Conservation (phyloP, 2,797 vertebrate species). For the Harpagifer antarcticus region DNA sequence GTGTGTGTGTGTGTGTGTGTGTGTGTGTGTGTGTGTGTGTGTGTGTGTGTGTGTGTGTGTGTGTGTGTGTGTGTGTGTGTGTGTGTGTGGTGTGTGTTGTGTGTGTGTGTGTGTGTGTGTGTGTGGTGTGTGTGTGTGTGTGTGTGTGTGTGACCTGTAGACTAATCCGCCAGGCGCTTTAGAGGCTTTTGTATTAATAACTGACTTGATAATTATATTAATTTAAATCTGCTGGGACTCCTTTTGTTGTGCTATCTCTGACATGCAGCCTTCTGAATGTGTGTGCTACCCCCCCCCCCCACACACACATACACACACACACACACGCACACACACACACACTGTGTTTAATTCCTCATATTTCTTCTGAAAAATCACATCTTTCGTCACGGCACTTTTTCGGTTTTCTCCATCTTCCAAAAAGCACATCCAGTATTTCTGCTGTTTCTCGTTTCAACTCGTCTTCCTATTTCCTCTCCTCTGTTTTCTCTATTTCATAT, state of each 20-base stretch:
- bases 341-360: conserved; percentile 27
- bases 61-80: conserved; percentile 30
- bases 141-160: conserved; percentile 60
- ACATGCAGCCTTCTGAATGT: conserved; percentile 73
- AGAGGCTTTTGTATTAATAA: conserved; percentile 77
- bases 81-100: too few species aligned
- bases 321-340: not conserved
- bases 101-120: too few species aligned
- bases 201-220: conserved; percentile 81
- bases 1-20: conserved; percentile 1
- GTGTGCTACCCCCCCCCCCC: conserved; percentile 37
- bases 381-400: conserved; percentile 22
- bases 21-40: conserved; percentile 32
- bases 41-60: conserved; percentile 30
- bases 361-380: conserved; percentile 42
- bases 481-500: conserved; percentile 17
- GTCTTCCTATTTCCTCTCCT: conserved; percentile 22
- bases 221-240: conserved; percentile 73
- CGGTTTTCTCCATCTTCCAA: conserved; percentile 3
- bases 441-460: conserved; percentile 4
- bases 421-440: not conserved
- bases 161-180: conserved; percentile 56
- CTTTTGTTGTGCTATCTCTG: conserved; percentile 81
- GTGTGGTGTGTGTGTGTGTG: not conserved
- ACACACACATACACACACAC: not conserved